These are phyloP conservation scores for Odontophorus gujanensis DNA, from an alignment of 2,113 vertebrate genomes.

Conservation along the genomic window DNA sequence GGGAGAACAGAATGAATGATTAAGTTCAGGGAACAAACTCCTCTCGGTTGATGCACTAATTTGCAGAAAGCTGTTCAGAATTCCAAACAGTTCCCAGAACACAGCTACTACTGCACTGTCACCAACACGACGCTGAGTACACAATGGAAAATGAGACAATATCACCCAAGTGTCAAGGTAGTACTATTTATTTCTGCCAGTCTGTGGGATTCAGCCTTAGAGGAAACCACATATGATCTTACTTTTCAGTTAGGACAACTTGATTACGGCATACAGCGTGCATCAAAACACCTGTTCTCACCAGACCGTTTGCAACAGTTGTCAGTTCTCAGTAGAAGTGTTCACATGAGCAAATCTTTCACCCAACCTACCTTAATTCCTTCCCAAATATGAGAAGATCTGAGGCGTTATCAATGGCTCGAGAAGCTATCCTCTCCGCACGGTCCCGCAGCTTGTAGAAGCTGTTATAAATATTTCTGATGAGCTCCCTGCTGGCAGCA, in stretches of 20 bases:
- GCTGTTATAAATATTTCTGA: slow-evolving; percentile 92
- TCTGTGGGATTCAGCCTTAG: neutral
- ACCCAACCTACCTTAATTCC: slow-evolving; percentile 86
- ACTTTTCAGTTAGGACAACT: neutral
- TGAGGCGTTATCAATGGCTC: slow-evolving; percentile 90
- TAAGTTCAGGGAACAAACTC: neutral
- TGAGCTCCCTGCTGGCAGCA: slow-evolving; percentile 90
- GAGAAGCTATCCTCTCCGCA: slow-evolving; percentile 88
- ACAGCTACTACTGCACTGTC: neutral
- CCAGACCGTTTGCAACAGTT: neutral
- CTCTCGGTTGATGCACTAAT: neutral
- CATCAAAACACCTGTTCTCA: neutral
- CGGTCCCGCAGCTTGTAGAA: slow-evolving; percentile 92
- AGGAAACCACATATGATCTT: neutral
- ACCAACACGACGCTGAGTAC: neutral
- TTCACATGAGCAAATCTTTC: neutral
- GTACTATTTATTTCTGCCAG: neutral
- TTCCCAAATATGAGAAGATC: slow-evolving; percentile 94
- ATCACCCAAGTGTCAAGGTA: neutral
- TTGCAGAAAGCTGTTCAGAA: neutral
- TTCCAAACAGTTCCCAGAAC: neutral
- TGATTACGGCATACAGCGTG: neutral
- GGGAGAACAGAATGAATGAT: neutral
- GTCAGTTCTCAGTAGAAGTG: rapidly evolving
- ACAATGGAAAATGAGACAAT: neutral